phyloP scores from a whole-genome alignment of 2,888 invertebrate genomes.

The Eledona agricola region DNA sequence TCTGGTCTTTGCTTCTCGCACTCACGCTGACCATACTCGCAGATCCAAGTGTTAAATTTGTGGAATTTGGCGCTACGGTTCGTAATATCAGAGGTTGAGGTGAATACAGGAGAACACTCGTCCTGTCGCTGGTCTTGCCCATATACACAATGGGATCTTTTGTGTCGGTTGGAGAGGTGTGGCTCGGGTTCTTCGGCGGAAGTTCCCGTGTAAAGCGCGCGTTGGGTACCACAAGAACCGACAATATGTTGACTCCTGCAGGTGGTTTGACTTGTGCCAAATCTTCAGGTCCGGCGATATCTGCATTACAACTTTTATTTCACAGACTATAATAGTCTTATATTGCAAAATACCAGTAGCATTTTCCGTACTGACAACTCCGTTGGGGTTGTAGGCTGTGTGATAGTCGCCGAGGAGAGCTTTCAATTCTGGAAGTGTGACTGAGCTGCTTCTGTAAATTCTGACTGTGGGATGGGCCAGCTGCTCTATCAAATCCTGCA shows the following conservation, averaged over 20 bases:
- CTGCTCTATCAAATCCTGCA: too few species aligned
- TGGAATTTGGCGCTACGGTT: constrained; percentile 42
- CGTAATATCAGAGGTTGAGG: constrained; percentile 52
- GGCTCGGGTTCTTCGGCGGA: too few species aligned
- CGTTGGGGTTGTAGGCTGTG: constrained; percentile 57
- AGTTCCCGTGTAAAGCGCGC: too few species aligned
- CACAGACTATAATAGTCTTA: constrained; percentile 10
- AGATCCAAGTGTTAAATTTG: constrained; percentile 42
- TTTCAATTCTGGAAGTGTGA: constrained; percentile 49
- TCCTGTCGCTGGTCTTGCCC: constrained; percentile 43
- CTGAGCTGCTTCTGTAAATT: constrained; percentile 50
- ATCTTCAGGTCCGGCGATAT: constrained; percentile 9
- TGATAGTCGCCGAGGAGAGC: constrained; percentile 51
- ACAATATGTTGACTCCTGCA: constrained; percentile 31
- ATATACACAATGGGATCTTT: too few species aligned
- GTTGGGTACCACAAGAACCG: too few species aligned
- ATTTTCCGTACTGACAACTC: constrained; percentile 52
- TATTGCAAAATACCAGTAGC: constrained; percentile 53
- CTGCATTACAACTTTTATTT: too few species aligned
- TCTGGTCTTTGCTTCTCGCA: constrained; percentile 38
- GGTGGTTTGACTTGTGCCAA: not conserved
- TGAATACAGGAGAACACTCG: constrained; percentile 53
- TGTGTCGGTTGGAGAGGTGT: too few species aligned
- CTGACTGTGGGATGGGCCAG: too few species aligned
- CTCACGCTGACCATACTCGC: constrained; percentile 50